A percentile compares a stretch with the other conserved stretches of the same genome.
Conservation (phyloP, 2,797 vertebrate genomes). For the Rallus crepitans region DNA sequence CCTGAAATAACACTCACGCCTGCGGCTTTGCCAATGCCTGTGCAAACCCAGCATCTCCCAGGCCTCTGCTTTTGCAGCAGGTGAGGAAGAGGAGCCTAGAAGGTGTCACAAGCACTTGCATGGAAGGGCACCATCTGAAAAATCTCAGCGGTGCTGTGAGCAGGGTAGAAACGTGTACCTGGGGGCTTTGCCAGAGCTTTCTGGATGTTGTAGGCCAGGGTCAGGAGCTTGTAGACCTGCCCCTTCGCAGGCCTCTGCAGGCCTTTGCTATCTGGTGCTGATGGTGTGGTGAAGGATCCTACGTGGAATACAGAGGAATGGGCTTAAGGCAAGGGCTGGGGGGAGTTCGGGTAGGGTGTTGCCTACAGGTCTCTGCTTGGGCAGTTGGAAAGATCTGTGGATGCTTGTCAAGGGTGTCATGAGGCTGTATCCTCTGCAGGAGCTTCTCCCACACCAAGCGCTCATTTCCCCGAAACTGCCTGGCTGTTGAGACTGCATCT, state of each 20-base stretch:
- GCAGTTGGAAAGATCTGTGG: neutral
- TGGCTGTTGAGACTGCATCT: slow-evolving; percentile 62
- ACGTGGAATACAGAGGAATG: neutral
- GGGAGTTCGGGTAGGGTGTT: neutral
- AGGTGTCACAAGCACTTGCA: neutral
- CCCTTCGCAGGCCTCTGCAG: neutral
- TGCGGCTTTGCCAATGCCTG: neutral
- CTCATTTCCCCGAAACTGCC: slow-evolving; percentile 45
- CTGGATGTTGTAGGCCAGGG: neutral
- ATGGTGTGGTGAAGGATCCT: neutral
- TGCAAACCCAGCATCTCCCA: neutral
- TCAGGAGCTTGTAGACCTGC: neutral
- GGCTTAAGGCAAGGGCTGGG: neutral
- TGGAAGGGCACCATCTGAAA: neutral
- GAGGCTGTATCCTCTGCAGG: neutral
- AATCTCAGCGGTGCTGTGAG: neutral
- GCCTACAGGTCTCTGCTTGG: neutral
- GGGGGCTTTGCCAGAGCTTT: neutral
- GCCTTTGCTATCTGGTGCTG: neutral
- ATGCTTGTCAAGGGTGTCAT: neutral
- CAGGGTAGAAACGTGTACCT: accelerated
- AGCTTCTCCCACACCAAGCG: slow-evolving; percentile 52
- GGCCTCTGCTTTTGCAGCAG: neutral
- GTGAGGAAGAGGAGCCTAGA: neutral
- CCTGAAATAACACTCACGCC: neutral